Percentiles rank a stretch among this genome's conserved stretches.
These are phyloP conservation scores for Medauroidea extradentata DNA, from an alignment of 1,140 invertebrate species.

Conservation along the genomic window DNA sequence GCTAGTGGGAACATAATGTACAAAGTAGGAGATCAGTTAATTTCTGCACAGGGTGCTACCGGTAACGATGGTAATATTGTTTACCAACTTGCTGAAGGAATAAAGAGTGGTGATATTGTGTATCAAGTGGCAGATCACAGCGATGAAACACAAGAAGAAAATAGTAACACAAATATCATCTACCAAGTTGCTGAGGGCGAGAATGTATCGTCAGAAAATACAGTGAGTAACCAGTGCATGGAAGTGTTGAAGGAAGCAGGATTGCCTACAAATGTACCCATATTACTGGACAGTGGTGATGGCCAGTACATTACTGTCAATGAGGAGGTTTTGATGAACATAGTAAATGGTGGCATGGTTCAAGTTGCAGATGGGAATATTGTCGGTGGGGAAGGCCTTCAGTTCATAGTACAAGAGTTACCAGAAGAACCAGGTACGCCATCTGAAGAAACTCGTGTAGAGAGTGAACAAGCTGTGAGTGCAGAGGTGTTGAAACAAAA, in stretches of 20 bases:
- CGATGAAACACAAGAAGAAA: background rate
- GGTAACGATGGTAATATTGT: slow-evolving; percentile 4
- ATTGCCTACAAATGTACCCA: slow-evolving; percentile 49
- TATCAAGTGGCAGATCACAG: background rate
- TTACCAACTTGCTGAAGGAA: slow-evolving; percentile 6
- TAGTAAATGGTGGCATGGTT: slow-evolving; percentile 44
- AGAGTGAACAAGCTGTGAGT: background rate
- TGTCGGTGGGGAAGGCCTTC: slow-evolving; percentile 9
- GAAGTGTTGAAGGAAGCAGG: slow-evolving; percentile 51
- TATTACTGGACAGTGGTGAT: slow-evolving; percentile 51
- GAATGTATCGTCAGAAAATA: background rate
- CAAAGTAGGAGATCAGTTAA: slow-evolving; percentile 18
- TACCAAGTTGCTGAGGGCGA: slow-evolving; percentile 2
- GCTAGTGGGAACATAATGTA: slow-evolving; percentile 23
- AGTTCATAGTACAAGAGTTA: slow-evolving; percentile 15
- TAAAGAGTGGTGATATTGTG: background rate
- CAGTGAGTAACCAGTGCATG: slow-evolving; percentile 35
- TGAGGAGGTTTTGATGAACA: slow-evolving; percentile 50
- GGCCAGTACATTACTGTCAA: slow-evolving; percentile 52
- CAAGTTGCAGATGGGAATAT: slow-evolving; percentile 12
- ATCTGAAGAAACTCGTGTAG: background rate
- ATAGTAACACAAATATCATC: slow-evolving; percentile 4
- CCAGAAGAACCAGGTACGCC: background rate
- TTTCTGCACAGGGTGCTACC: slow-evolving; percentile 11
- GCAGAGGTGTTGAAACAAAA: background rate